These are phyloP conservation scores for Euproctis similis DNA, from an alignment of 2,888 invertebrate genomes.

Conservation along the genomic window DNA sequence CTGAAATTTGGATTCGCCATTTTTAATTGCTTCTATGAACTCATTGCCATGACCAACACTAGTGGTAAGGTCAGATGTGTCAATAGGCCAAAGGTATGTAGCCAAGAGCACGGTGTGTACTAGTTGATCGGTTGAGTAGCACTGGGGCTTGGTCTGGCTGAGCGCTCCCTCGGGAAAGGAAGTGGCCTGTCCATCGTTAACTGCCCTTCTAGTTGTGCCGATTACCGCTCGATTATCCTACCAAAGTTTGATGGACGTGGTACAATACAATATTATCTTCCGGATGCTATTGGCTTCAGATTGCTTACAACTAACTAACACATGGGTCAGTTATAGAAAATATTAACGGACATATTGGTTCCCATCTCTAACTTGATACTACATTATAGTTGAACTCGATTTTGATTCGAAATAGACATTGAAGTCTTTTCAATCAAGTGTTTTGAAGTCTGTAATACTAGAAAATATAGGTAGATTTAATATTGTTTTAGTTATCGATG, in stretches of 20 bases:
- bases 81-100: slow-evolving; percentile 10
- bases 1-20: slow-evolving; percentile 46
- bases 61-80: slow-evolving; percentile 23
- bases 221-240: slow-evolving; percentile 62
- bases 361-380: too few relatives aligned
- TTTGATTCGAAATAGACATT: too few relatives aligned
- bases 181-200: slow-evolving; percentile 60
- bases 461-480: too few relatives aligned
- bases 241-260: slow-evolving; percentile 69
- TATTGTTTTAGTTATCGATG: too few relatives aligned
- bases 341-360: too few relatives aligned
- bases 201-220: slow-evolving; percentile 70
- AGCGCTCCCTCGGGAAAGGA: slow-evolving; percentile 65
- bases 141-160: slow-evolving; percentile 28
- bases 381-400: too few relatives aligned
- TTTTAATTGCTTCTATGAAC: slow-evolving; percentile 9
- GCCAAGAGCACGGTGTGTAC: slow-evolving; percentile 25
- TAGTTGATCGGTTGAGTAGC: slow-evolving; percentile 21
- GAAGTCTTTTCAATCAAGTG: too few relatives aligned
- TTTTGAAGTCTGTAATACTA: too few relatives aligned
- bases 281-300: slow-evolving; percentile 43
- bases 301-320: too few relatives aligned
- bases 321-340: too few relatives aligned
- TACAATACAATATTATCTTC: slow-evolving; percentile 39
- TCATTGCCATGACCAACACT: slow-evolving; percentile 33